Conservation (phyloP, 2,888 invertebrate genomes). For the Watsonalla cultraria region DNA sequence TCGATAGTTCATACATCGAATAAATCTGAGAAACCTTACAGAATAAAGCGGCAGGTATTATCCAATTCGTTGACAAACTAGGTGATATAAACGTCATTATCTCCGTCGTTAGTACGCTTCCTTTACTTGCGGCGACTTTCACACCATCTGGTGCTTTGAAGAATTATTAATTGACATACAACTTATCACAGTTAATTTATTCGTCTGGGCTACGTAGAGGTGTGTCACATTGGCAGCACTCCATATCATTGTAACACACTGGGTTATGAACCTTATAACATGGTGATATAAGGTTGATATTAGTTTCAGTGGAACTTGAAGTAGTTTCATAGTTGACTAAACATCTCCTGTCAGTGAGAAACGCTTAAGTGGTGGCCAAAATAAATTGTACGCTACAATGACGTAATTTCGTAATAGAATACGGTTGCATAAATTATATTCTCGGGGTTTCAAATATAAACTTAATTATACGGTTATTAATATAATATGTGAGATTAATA, state of each 20-base stretch:
- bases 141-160: constrained; percentile 76
- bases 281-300: constrained; percentile 19
- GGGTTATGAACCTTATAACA: constrained; percentile 25
- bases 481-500: too few species aligned
- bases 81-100: constrained; percentile 16
- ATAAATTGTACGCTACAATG: constrained; percentile 60
- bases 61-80: not conserved
- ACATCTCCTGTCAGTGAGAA: constrained; percentile 50
- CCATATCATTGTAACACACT: constrained; percentile 33
- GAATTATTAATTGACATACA: constrained; percentile 78
- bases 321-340: constrained; percentile 42
- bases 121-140: constrained; percentile 43
- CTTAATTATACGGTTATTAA: too few species aligned
- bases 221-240: constrained; percentile 72
- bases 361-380: constrained; percentile 68
- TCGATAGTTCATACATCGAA: too few species aligned
- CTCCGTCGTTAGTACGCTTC: constrained; percentile 52
- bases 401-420: constrained; percentile 50
- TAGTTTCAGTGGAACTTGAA: constrained; percentile 6
- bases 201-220: constrained; percentile 66
- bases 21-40: too few species aligned
- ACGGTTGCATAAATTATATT: not conserved
- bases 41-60: not conserved
- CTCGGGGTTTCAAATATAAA: too few species aligned
- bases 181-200: constrained; percentile 78